Evolutionary conservation across 2,113 vertebrate genomes (phyloP).

Genomic region (Girardinichthys multiradiatus): DNA sequence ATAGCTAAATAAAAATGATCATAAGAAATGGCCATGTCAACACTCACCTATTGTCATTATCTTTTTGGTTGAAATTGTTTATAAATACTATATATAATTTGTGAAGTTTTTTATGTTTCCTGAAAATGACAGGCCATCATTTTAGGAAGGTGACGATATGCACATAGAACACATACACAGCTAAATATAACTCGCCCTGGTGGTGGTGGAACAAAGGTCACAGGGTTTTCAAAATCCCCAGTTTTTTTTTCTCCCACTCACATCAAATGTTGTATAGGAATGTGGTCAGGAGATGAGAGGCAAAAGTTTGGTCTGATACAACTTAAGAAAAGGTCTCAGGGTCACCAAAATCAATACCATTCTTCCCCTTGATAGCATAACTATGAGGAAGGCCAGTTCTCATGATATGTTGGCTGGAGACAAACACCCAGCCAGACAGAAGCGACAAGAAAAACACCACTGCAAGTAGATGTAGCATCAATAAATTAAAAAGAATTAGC

Average conservation of each 20-base stretch:
- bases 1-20: no score
- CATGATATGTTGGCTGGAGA: conserved; percentile 6
- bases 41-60: no score
- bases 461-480: conserved; percentile 2
- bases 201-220: conserved; percentile 40
- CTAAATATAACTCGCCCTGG: neutral
- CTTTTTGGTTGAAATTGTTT: no score
- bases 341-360: conserved; percentile 46
- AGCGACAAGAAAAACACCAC: neutral
- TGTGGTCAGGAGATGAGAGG: conserved; percentile 33
- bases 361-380: conserved; percentile 5
- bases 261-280: conserved; percentile 21
- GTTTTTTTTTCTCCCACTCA: conserved; percentile 3
- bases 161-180: neutral
- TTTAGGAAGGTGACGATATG: no score
- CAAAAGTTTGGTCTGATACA: conserved; percentile 26
- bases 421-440: neutral
- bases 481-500: neutral
- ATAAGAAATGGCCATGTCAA: no score
- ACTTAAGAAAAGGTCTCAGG: conserved; percentile 35
- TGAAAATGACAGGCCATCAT: no score
- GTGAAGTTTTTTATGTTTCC: no score
- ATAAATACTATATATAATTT: no score
- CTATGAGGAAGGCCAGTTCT: conserved; percentile 2
- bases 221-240: conserved; percentile 35